These are phyloP conservation scores for Plebejus melissa DNA, from an alignment of 2,888 invertebrate species.

Conservation along the genomic window DNA sequence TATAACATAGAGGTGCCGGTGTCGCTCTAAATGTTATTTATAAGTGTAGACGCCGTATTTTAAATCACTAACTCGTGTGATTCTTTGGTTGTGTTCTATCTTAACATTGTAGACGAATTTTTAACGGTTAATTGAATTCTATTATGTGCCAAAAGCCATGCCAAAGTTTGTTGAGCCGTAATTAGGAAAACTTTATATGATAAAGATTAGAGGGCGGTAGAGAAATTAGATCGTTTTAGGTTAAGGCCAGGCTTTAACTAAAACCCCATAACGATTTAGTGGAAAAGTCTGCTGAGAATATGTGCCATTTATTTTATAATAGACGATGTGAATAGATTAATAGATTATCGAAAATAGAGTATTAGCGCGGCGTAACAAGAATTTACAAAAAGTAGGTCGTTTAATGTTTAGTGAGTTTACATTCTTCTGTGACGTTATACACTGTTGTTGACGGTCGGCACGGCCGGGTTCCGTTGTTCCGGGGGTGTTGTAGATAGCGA, in stretches of 20 bases:
- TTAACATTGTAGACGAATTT: conserved; percentile 61
- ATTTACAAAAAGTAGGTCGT: conserved; percentile 26
- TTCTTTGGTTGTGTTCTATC: conserved; percentile 74
- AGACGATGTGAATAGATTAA: conserved; percentile 38
- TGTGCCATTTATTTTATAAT: conserved; percentile 47
- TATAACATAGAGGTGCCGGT: conserved; percentile 40
- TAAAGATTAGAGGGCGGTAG: conserved; percentile 44
- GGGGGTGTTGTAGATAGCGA: conserved; percentile 3
- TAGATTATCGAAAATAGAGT: conserved; percentile 32
- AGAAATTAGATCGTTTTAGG: conserved; percentile 52
- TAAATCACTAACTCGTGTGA: conserved; percentile 70
- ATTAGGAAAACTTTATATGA: conserved; percentile 45
- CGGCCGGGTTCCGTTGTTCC: conserved; percentile 12
- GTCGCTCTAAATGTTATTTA: conserved; percentile 42
- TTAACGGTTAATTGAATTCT: conserved; percentile 46
- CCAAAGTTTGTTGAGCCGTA: conserved; percentile 41
- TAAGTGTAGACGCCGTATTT: conserved; percentile 39
- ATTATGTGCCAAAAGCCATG: conserved; percentile 44
- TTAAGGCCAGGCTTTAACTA: conserved; percentile 49
- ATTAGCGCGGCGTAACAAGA: conserved; percentile 29
- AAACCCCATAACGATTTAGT: conserved; percentile 47
- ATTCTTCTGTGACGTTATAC: conserved; percentile 10
- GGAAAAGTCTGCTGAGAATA: conserved; percentile 43
- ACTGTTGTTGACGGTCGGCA: conserved; percentile 7
- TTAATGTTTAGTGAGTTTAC: conserved; percentile 21